Base-by-base conservation (phyloP, 2,888 invertebrate species). In the Philonicus albiceps region DNA sequence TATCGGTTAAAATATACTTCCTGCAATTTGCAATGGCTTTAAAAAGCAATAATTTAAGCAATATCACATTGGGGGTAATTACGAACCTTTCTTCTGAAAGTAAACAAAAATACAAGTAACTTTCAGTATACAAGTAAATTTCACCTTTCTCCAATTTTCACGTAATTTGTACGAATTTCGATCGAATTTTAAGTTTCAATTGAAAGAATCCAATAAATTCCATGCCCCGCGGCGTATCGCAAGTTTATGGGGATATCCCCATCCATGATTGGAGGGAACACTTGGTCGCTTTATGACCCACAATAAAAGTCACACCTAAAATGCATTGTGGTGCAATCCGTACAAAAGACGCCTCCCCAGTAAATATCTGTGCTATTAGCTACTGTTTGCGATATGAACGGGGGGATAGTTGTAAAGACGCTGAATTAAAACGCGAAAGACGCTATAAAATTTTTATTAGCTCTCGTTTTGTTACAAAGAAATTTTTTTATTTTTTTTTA, bases 271-370 rank as follows among this genome's bases (percentile, higher is more conserved):
- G 49, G 64, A 27, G 64, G 64, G 27, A 53, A n/a, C 55, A 53
- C 81, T 55, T 34, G 30, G 53, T 76, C 64, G 74, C 34, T 81
- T 81, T 81, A 81, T 49, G 64, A n/a, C 81, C 13, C n/a, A n/a
- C n/a, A 81, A 81, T 81, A 81, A 81, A 81, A 53, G 64, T 64
- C 64, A 37, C 81, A 81, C 81, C 64, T 53, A 81, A n/a, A 55
- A 55, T 53, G 81, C 81, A 81, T 81, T 81, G 81, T 81, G 55
- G 55, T 81, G 55, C 34, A 64, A 19, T 64, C 19, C 16, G 30
- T 37, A 81, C 22, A 81, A 31, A 53, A 11, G 27, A n/a, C 19
- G 8, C 11, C 53, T 78, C 13, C 5, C 22, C 22, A 16, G 64
- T 19, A 49, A 55, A 81, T 81, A 27, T 49, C 55, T 55, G 34